Percentiles rank a stretch among this genome's conserved stretches.
Conservation (phyloP, 2,797 vertebrate genomes). For the Sebastolobus altivelis region DNA sequence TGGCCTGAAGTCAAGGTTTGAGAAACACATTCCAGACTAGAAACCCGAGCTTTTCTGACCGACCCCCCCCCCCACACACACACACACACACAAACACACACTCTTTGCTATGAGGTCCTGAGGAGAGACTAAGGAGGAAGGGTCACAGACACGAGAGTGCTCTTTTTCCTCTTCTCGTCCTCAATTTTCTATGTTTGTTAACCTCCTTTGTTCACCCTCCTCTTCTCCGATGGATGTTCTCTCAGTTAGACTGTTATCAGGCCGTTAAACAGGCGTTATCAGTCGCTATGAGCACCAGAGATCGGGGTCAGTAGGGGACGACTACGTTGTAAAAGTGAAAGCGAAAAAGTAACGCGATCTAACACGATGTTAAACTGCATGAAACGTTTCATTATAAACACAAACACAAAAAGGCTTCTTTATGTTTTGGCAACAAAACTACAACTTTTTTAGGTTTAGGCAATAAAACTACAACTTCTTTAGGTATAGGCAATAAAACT, state of each 20-base stretch:
- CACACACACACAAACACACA: neutral
- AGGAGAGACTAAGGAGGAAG: conserved; percentile 42
- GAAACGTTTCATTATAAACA: too few species aligned
- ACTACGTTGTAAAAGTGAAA: too few species aligned
- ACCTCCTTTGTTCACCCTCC: neutral
- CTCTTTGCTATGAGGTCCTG: conserved; percentile 28
- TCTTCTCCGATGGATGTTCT: conserved; percentile 13
- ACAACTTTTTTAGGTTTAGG: too few species aligned
- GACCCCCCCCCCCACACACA: neutral
- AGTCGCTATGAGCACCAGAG: too few species aligned
- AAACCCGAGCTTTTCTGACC: conserved; percentile 57
- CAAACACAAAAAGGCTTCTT: too few species aligned
- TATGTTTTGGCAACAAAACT: too few species aligned
- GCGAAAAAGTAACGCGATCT: too few species aligned
- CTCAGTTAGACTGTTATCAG: neutral
- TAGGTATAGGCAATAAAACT: too few species aligned
- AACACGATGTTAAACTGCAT: too few species aligned
- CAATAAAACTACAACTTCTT: too few species aligned
- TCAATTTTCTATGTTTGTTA: conserved; percentile 15
- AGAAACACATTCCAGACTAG: conserved; percentile 71
- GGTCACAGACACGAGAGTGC: neutral
- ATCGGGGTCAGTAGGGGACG: too few species aligned
- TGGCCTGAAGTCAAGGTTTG: conserved; percentile 55
- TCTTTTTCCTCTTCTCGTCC: conserved; percentile 4
- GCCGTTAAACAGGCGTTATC: too few species aligned